Evolutionary conservation across 2,113 vertebrate species (phyloP), one percentile per base, ranked within the genome.

Genomic region (Ascaphus truei): DNA sequence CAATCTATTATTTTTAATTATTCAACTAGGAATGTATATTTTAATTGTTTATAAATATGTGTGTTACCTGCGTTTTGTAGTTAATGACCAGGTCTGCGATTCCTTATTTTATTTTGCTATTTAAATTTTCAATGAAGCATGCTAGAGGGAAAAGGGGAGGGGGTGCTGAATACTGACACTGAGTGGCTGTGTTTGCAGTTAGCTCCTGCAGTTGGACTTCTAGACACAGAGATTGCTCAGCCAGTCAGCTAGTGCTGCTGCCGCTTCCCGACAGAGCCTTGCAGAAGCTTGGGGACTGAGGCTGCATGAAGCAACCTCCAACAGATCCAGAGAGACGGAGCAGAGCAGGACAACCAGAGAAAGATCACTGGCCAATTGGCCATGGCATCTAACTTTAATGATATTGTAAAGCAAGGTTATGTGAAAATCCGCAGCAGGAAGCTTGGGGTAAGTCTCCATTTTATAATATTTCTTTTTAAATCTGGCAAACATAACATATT

Each of bases 321-420:
- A 22, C 7, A 22, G 9, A 50, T 4, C 43, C 51, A 53, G 27
- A 68, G 22, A 48, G 27, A 68, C 61, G 7, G 64, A 45, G 39
- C 29, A 57, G 25, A 47, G 36, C 37, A 63, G 47, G 36, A 56
- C 72, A 65, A 41, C 68, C 31, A 69, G 52, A 64, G 53, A 67
- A 74, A 76, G 75, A 56, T 72, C 62, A 68, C 16, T 72, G 62
- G 78, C 77, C n/a, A n/a, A 45, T 77, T 74, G 72, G 85, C 87
- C 85, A 98, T 98, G 96, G 96, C 96, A 88, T 98, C 95, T 84
- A 98, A 98, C 94, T 98, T 98, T 89, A 98, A 98, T 83, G 96
- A 98, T 80, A 97, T 98, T 81, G 95, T 98, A 79, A 98, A 98
- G 84, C 96, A 98, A 84, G 95, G 96, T 84, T 98, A 98, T 77